A percentile compares a stretch with the other conserved stretches of the same genome.
Evolutionary conservation across 2,113 vertebrate genomes (phyloP).

Genomic region (Heliornis fulica): DNA sequence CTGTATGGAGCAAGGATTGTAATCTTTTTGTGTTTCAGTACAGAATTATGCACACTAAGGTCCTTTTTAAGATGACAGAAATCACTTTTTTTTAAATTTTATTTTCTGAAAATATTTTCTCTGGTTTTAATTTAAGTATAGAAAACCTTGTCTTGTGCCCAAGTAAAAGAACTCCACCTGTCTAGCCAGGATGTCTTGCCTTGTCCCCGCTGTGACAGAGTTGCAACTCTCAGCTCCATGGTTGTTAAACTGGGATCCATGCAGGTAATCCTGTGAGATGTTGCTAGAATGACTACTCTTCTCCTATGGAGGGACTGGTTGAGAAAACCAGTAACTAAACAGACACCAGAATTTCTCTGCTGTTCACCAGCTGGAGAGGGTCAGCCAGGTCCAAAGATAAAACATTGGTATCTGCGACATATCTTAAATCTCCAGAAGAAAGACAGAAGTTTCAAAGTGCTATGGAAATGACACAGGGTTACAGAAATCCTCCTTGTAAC

Average conservation of each 20-base stretch:
- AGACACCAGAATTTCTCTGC: not conserved
- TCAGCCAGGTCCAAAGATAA: not conserved
- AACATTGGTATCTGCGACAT: not conserved
- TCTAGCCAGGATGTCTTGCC: not conserved
- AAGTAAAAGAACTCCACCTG: not conserved
- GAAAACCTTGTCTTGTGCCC: not conserved
- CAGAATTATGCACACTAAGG: not conserved
- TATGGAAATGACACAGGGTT: not conserved
- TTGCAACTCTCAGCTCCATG: not conserved
- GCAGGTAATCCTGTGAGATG: rapidly evolving
- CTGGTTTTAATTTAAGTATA: not conserved
- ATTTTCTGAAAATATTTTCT: not conserved
- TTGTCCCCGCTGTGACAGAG: not conserved
- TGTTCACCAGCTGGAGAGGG: not conserved
- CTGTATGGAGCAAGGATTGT: not conserved
- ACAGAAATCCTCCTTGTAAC: not conserved
- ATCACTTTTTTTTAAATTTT: not conserved
- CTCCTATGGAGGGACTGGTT: not conserved
- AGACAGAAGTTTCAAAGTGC: not conserved
- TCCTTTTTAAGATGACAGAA: not conserved
- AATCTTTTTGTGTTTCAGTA: not conserved
- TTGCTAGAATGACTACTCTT: not conserved
- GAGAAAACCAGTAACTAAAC: not conserved
- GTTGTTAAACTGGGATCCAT: not conserved
- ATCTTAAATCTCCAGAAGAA: not conserved